These are phyloP conservation scores for Clunio marinus DNA, from an alignment of 2,888 invertebrate species.

Conservation along the genomic window DNA sequence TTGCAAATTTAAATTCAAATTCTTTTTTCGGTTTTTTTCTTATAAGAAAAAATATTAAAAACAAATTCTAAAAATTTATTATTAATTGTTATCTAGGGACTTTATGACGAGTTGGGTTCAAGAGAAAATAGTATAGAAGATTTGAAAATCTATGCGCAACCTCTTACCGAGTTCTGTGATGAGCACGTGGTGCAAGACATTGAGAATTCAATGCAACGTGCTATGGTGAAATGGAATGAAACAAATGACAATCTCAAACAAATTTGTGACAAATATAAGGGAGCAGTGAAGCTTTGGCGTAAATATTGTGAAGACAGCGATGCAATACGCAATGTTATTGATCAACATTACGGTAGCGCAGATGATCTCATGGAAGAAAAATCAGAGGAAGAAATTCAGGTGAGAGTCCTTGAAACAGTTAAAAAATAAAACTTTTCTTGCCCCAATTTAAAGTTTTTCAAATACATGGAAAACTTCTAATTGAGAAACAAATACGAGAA, in stretches of 20 bases:
- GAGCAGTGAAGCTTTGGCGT: conserved; percentile 76
- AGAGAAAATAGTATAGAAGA: conserved; percentile 71
- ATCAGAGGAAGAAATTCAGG: conserved; percentile 68
- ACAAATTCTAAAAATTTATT: not conserved
- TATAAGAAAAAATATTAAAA: conserved; percentile 41
- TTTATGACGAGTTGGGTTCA: conserved; percentile 70
- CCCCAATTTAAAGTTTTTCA: conserved; percentile 25
- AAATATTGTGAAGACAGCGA: conserved; percentile 75
- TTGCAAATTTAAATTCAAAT: conserved; percentile 10
- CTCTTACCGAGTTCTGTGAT: conserved; percentile 65
- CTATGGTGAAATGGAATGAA: conserved; percentile 73
- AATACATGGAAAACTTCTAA: conserved; percentile 10
- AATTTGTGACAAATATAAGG: conserved; percentile 71
- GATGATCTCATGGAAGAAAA: conserved; percentile 68
- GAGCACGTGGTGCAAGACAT: conserved; percentile 69
- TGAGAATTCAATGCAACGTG: conserved; percentile 70
- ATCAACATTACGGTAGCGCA: conserved; percentile 68
- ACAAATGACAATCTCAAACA: conserved; percentile 73
- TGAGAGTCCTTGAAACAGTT: conserved; percentile 50
- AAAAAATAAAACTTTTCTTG: not conserved
- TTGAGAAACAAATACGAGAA: not conserved
- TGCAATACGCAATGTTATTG: conserved; percentile 69
- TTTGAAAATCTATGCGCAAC: conserved; percentile 65
- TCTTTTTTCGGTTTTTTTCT: not conserved
- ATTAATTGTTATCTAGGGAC: conserved; percentile 55